phyloP scores from a whole-genome alignment of 2,113 vertebrate species.

The Regulus satrapa region DNA sequence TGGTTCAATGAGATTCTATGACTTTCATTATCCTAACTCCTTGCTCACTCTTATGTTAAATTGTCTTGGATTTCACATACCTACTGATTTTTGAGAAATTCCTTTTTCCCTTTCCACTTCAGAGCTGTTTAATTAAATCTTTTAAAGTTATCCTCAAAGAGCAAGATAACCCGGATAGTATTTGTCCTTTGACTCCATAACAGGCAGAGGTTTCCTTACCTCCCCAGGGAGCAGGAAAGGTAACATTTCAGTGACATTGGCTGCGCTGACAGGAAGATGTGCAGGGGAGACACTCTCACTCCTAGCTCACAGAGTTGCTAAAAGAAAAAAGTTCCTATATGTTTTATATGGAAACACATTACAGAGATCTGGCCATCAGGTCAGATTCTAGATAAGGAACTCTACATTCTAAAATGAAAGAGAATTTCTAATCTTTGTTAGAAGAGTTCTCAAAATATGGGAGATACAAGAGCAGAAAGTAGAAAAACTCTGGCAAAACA shows the following conservation, averaged over 20 bases:
- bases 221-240: neutral
- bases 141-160: neutral
- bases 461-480: neutral
- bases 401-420: neutral
- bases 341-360: neutral
- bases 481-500: neutral
- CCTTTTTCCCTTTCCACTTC: neutral
- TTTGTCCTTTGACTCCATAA: neutral
- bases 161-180: neutral
- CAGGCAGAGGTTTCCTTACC: neutral
- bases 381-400: neutral
- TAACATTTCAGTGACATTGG: neutral
- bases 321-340: fast-evolving
- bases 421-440: neutral
- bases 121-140: neutral
- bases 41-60: neutral
- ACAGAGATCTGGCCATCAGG: neutral
- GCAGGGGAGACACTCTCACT: neutral
- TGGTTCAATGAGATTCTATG: neutral
- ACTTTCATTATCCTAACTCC: neutral
- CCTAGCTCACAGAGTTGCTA: neutral
- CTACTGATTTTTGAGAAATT: neutral
- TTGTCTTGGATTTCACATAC: neutral
- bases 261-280: neutral
- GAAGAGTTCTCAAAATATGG: neutral